A percentile compares a stretch with the other conserved stretches of the same genome.
phyloP scores from a whole-genome alignment of 2,797 vertebrate species.

The Galago senegalensis region DNA sequence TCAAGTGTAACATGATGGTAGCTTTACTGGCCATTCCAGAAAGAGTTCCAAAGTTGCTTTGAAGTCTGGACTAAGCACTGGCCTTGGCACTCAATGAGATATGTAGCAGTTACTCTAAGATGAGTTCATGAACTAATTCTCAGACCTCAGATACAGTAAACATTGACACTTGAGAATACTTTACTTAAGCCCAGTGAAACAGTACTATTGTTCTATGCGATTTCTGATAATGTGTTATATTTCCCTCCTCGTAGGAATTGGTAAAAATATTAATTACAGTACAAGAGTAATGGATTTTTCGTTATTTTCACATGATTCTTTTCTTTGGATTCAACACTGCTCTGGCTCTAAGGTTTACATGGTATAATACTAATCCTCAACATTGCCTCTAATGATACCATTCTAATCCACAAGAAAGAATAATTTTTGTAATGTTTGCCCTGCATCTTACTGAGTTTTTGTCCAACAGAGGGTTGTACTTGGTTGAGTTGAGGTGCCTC shows the following conservation, averaged over 20 bases:
- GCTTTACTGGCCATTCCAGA: too few relatives aligned
- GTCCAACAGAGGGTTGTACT: not conserved
- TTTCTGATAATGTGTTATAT: not conserved
- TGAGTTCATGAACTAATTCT: too few relatives aligned
- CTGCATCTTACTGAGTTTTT: not conserved
- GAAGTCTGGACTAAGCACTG: too few relatives aligned
- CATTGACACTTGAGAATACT: not conserved
- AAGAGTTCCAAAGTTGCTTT: too few relatives aligned
- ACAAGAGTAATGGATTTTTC: not conserved
- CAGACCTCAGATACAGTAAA: too few relatives aligned
- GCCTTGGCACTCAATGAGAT: too few relatives aligned
- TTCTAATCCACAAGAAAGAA: not conserved
- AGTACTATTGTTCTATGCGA: not conserved
- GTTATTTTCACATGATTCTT: not conserved
- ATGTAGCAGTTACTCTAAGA: too few relatives aligned
- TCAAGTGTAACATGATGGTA: too few relatives aligned
- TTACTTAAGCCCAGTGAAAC: not conserved
- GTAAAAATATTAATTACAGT: not conserved
- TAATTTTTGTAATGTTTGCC: not conserved
- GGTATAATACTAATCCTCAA: not conserved
- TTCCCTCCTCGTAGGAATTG: not conserved
- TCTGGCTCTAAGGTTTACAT: not conserved
- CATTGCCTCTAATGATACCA: not conserved
- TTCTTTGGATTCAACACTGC: not conserved
- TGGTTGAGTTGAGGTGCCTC: not conserved